Evolutionary conservation across 2,797 vertebrate genomes (phyloP).

Genomic region (Lacerta bilineata): DNA sequence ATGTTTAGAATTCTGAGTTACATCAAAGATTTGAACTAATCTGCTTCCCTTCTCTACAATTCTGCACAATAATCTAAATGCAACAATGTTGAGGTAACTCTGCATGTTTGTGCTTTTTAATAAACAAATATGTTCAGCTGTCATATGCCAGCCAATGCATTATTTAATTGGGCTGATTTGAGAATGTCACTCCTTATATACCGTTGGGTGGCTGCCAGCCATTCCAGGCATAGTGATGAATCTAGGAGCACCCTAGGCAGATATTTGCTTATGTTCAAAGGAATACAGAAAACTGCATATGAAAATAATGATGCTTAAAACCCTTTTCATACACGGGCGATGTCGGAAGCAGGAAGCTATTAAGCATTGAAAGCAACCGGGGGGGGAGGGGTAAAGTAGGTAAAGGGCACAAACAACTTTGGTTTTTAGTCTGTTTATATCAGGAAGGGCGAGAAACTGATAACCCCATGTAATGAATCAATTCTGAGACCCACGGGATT

Average conservation of each 20-base stretch:
- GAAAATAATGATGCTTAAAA: background rate
- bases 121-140: background rate
- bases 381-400: background rate
- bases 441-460: background rate
- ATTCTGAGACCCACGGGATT: no score
- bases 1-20: background rate
- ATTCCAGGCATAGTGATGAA: background rate
- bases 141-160: background rate
- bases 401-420: background rate
- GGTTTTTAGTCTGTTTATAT: background rate
- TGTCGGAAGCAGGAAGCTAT: background rate
- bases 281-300: background rate
- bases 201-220: background rate
- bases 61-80: background rate
- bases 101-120: background rate
- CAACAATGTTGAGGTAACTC: background rate
- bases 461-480: background rate
- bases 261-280: background rate
- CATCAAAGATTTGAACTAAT: background rate
- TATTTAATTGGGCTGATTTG: background rate
- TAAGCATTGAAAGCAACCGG: background rate
- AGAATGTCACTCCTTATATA: background rate
- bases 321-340: background rate
- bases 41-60: background rate
- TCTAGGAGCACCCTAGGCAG: background rate